Evolutionary conservation across 2,888 invertebrate species (phyloP), one percentile per base, ranked within the genome.

Genomic region (Acanthosoma haemorrhoidale): DNA sequence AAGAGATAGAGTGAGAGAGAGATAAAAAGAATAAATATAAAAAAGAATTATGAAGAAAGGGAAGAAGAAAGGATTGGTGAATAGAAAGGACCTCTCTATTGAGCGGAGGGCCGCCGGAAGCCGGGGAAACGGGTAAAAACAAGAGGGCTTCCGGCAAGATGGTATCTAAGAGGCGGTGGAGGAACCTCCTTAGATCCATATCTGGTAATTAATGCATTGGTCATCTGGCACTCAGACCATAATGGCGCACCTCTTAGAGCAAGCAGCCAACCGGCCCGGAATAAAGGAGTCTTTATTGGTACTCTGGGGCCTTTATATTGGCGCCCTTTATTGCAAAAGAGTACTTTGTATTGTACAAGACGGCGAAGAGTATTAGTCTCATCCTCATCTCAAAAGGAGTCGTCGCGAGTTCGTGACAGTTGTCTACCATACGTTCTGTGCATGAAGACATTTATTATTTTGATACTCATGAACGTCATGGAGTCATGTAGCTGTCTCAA

Each of bases 151-250:
- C 64, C 64, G 61, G 61, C n/a, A n/a, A 64, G 64, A 64, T 64
- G 39, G 18, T 64, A 64, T 64, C 64, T 29, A 39, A 11, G 25
- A n/a, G 38, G 39, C 32, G 64, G 64, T 21, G 61, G 36, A 39
- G 64, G 39, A 41, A 41, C 51, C 64, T 64, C 64, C 67, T 31
- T 2, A 67, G 67, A 67, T 67, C 16, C 21, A 51, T 67, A 67
- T 67, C 67, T 67, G 51, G 34, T 67, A 67, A 67, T 67, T 67
- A 67, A 67, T 67, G 67, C 67, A 57, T 41, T 51, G 67, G 67
- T 67, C 67, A 67, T 67, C 67, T 67, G 67, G 38, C 64, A 16
- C 41, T 38, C 21, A 11, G 21, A 4, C 32, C 11, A 60, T 60
- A 39, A 29, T 38, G 39, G 41, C 15, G 43, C 9, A 6, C 31